Evolutionary conservation across 2,888 invertebrate genomes (phyloP).

Genomic region (Volucella inanis): DNA sequence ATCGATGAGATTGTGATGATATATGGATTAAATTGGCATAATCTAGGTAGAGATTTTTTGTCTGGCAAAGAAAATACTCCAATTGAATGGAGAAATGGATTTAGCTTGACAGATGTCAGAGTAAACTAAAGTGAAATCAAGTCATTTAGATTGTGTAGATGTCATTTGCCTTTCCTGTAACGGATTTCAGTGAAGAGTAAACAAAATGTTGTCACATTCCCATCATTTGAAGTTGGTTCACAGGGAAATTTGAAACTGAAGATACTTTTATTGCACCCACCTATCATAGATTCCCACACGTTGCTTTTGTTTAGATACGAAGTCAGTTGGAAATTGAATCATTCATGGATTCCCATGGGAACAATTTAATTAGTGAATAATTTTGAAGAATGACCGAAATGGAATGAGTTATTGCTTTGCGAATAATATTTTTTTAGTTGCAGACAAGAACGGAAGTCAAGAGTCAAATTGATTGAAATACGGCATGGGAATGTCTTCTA

Average conservation of each 20-base stretch:
- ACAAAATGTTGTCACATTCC: slow-evolving; percentile 32
- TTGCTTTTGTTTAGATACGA: slow-evolving; percentile 21
- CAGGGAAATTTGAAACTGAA: slow-evolving; percentile 26
- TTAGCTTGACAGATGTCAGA: neutral
- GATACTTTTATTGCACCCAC: slow-evolving; percentile 16
- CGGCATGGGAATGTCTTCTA: no score
- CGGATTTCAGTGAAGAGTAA: slow-evolving; percentile 1
- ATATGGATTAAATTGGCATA: slow-evolving; percentile 24
- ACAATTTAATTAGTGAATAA: slow-evolving; percentile 47
- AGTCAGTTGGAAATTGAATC: neutral
- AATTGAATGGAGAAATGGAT: neutral
- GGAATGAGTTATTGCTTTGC: slow-evolving; percentile 26
- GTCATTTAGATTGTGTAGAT: slow-evolving; percentile 2
- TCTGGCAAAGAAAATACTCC: neutral
- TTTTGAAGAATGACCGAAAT: slow-evolving; percentile 40
- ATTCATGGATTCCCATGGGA: slow-evolving; percentile 34
- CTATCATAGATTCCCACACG: slow-evolving; percentile 20
- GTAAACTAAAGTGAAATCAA: slow-evolving; percentile 1
- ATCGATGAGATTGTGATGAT: slow-evolving; percentile 9
- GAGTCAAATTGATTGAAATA: neutral
- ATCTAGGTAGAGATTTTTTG: neutral
- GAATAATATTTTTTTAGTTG: neutral
- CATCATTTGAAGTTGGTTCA: slow-evolving; percentile 4
- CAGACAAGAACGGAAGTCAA: neutral
- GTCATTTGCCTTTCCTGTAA: neutral